Conservation (phyloP, 2,888 invertebrate species). For the Tiphia femorata region DNA sequence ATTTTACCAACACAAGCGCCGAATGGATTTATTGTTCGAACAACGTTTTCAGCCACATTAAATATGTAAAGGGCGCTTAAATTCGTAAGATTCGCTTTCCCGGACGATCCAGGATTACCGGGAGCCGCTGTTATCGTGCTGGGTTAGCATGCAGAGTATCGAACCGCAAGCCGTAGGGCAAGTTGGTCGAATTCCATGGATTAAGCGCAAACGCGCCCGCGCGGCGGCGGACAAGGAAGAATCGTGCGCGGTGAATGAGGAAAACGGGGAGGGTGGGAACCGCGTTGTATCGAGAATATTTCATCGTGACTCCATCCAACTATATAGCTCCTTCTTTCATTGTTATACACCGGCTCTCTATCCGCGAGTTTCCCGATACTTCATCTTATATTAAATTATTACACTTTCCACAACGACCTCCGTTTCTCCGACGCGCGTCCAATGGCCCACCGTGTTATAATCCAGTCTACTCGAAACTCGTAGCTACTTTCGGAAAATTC, state of each 20-base stretch:
- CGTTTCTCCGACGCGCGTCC: too few species aligned
- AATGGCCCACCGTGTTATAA: too few species aligned
- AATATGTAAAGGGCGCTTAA: background rate
- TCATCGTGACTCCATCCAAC: conserved; percentile 41
- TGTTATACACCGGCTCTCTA: conserved; percentile 50
- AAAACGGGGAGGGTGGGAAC: background rate
- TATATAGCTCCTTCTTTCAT: conserved; percentile 33
- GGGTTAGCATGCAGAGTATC: background rate
- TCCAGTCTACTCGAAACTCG: too few species aligned
- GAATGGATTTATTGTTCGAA: background rate
- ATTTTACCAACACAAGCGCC: too few species aligned
- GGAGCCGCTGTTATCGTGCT: background rate
- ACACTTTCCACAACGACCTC: too few species aligned
- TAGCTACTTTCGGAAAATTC: too few species aligned
- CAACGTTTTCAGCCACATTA: background rate
- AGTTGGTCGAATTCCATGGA: background rate
- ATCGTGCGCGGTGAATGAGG: too few species aligned
- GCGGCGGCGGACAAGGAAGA: conserved; percentile 3
- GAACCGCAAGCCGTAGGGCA: background rate
- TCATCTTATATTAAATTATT: conserved; percentile 53
- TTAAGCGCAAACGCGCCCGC: too few species aligned
- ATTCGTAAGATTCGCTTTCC: background rate
- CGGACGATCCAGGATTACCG: background rate
- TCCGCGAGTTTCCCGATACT: conserved; percentile 53
- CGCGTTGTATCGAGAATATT: conserved; percentile 45